Evolutionary conservation across 2,888 invertebrate species (phyloP), one percentile per base, ranked within the genome.

Genomic region (Monoplex corrugatus): DNA sequence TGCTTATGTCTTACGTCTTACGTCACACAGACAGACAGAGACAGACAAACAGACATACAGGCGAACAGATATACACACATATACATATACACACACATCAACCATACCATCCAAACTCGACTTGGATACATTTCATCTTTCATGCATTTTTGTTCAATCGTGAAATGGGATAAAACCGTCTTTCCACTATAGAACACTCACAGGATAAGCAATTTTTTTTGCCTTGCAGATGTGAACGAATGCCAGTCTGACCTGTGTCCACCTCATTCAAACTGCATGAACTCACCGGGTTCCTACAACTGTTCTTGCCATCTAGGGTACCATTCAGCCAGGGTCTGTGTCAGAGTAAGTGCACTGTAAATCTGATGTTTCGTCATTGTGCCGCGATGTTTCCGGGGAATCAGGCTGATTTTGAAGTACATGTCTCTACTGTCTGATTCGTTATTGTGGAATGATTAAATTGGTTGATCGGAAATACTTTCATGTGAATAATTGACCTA

Each of bases 221-320:
- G 32, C 23, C 44, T 80, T 88, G 28, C 90, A 91, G 91, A 91
- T 88, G 57, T 88, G 40, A 75, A 91, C 43, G 91, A 91, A 57
- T 91, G 91, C n/a, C 6, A 28, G 1, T n/a, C 32, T n/a, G 80
- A 83, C 10, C 80, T 63, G 35, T 89, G 90, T 75, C 88, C 80
- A 2, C 83, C 63, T 40, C 75, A 78, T 32, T 82, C 90, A 19
- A 63, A 78, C 82, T 91, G 91, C 80, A 75, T 32, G 16, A 90
- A 91, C 82, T 80, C 82, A 2, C 80, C 72, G 2, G 91, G 91
- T 0, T 84, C 89, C 50, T 91, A 78, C 88, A 35, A 40, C 35
- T 91, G 91, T 63, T 23, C 40, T 13, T 91, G 91, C 87, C 50
- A 45, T 35, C 35, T 38, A 1, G 87, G 89, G n/a, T 91, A 72